Base-by-base conservation (phyloP, 1,140 invertebrate genomes). In the Danaus plexippus region DNA sequence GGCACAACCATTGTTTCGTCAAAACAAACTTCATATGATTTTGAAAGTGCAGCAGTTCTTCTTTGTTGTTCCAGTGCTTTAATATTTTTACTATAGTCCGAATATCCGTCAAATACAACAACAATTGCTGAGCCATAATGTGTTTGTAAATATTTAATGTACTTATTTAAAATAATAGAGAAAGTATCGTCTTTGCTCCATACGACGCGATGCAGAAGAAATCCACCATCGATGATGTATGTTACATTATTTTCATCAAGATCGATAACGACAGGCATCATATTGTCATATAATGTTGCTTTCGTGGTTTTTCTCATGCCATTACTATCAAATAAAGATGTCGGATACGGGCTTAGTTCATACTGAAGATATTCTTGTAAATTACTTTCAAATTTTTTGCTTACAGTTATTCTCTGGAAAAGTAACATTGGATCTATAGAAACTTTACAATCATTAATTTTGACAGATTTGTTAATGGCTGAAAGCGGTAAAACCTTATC, bases 291-390 rank as follows among this genome's bases (percentile, higher is more conserved):
- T 18, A 86, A 66, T 63, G 67, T 50, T 8, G 76, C 55, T 73
- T 85, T 83, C 13, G 54, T 68, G 7, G 67, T 72, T 80, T 85
- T 82, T 66, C 74, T 61, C 79, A 85, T 85, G 58, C 75, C 74
- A 71, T 66, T 50, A 61, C 61, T 71, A 70, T 78, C 69, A 73
- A 83, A 87, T 64, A 87, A 49, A 54, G 79, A 61, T 65, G 65
- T 59, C 15, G 83, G 77, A 71, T 68, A 82, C 45, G 77, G 76
- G 48, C 67, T 71, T 47, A 85, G 44, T 74, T 87, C 77, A 73
- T 79, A 83, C 56, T 73, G 60, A 61, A 84, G 59, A 66, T 78
- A 77, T 70, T 77, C 55, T 58, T 73, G 41, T 47, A 80, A 43
- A 62, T 81, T 62, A 55, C 59, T 71, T 64, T 80, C 65, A 63